A percentile compares a stretch with the other conserved stretches of the same genome.
Evolutionary conservation across 2,113 vertebrate species (phyloP).

Genomic region (Chamaetylas fuelleborni): DNA sequence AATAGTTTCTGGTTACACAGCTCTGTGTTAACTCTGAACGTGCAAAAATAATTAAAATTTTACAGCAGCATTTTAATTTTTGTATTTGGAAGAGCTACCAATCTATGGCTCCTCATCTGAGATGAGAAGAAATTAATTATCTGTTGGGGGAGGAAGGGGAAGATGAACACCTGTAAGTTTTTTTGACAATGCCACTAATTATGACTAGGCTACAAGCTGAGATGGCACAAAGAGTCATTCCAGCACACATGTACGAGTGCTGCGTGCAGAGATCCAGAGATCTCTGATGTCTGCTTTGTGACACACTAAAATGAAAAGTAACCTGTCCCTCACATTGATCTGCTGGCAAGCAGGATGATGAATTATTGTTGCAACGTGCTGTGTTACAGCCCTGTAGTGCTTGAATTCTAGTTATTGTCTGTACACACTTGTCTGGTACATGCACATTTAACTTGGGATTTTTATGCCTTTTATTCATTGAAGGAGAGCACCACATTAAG

Average conservation of each 20-base stretch:
- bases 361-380: neutral
- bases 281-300: neutral
- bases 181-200: neutral
- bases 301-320: neutral
- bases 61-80: neutral
- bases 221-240: neutral
- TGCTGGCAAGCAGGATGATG: neutral
- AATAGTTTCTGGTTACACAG: neutral
- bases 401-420: neutral
- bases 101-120: neutral
- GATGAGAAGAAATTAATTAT: neutral
- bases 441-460: neutral
- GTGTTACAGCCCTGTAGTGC: neutral
- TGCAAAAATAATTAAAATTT: neutral
- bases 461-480: neutral
- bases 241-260: accelerated
- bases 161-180: neutral
- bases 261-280: neutral
- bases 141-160: accelerated
- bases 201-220: neutral
- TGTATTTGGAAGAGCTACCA: neutral
- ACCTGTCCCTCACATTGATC: neutral
- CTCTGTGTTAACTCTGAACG: neutral
- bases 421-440: neutral
- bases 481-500: neutral